phyloP scores from a whole-genome alignment of 2,888 invertebrate genomes.

The Linyphia triangularis region DNA sequence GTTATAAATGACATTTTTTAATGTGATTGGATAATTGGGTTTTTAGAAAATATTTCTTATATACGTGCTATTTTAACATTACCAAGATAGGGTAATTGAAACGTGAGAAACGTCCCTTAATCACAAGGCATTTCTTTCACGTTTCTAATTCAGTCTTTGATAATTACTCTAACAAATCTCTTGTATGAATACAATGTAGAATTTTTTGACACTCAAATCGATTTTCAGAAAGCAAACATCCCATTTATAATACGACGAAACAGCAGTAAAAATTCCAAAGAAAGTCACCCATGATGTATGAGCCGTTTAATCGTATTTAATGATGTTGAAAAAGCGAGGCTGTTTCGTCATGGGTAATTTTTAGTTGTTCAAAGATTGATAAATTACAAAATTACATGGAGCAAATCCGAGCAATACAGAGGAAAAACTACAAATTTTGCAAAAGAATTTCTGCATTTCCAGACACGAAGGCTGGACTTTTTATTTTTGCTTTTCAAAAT shows the following conservation, averaged over 20 bases:
- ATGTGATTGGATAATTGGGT: too few relatives aligned
- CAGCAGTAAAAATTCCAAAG: not conserved
- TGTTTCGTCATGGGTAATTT: slow-evolving; percentile 66
- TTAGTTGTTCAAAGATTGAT: slow-evolving; percentile 49
- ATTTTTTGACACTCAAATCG: not conserved
- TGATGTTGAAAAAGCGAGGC: slow-evolving; percentile 52
- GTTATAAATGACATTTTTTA: too few relatives aligned
- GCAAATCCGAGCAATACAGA: not conserved
- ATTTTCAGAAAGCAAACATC: not conserved
- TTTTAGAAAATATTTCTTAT: too few relatives aligned
- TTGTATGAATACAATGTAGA: not conserved
- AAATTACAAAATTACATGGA: slow-evolving; percentile 39
- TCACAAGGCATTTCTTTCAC: too few relatives aligned
- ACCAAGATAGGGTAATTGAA: too few relatives aligned
- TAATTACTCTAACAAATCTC: not conserved
- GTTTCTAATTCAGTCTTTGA: too few relatives aligned
- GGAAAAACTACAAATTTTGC: not conserved
- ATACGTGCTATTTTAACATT: too few relatives aligned
- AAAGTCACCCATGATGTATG: slow-evolving; percentile 44
- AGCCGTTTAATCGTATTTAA: slow-evolving; percentile 49
- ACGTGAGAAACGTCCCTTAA: too few relatives aligned
- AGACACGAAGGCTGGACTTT: too few relatives aligned
- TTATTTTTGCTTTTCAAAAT: not conserved
- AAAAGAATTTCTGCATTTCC: not conserved
- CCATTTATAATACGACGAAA: not conserved